Evolutionary conservation across 2,113 vertebrate species (phyloP).

Genomic region (Psittacula cyanocephala): DNA sequence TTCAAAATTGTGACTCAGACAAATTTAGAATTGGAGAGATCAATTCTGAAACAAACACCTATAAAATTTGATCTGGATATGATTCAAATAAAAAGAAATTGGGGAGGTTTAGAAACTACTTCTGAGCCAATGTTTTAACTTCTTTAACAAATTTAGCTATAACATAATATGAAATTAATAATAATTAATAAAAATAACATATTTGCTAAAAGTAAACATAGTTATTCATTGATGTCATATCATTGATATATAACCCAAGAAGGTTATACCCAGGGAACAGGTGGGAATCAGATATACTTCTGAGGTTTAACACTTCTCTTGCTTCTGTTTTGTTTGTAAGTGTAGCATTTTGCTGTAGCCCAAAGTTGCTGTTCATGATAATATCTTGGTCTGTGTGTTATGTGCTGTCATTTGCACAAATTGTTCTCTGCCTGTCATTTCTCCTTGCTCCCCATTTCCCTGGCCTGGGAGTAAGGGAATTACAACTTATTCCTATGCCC

Average conservation of each 20-base stretch:
- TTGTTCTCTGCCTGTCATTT: not conserved
- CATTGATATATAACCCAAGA: not conserved
- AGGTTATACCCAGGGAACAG: not conserved
- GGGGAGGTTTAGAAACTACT: not conserved
- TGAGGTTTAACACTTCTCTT: not conserved
- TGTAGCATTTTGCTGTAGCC: not conserved
- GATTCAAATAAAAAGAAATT: not conserved
- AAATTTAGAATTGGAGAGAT: not conserved
- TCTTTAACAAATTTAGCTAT: not conserved
- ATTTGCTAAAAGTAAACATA: not conserved
- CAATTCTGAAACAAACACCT: not conserved
- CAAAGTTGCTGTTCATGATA: not conserved
- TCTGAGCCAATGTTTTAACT: not conserved
- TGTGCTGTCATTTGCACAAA: not conserved
- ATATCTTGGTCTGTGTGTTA: not conserved
- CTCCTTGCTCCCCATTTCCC: not conserved
- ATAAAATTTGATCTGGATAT: not conserved
- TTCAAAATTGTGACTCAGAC: not conserved
- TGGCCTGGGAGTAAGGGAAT: not conserved
- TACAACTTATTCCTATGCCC: not conserved
- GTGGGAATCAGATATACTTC: not conserved
- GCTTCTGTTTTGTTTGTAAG: not conserved
- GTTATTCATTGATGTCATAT: not conserved
- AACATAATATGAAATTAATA: not conserved
- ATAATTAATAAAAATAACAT: not conserved